Evolutionary conservation across 1,140 invertebrate genomes (phyloP).

Genomic region (Coelopa frigida): DNA sequence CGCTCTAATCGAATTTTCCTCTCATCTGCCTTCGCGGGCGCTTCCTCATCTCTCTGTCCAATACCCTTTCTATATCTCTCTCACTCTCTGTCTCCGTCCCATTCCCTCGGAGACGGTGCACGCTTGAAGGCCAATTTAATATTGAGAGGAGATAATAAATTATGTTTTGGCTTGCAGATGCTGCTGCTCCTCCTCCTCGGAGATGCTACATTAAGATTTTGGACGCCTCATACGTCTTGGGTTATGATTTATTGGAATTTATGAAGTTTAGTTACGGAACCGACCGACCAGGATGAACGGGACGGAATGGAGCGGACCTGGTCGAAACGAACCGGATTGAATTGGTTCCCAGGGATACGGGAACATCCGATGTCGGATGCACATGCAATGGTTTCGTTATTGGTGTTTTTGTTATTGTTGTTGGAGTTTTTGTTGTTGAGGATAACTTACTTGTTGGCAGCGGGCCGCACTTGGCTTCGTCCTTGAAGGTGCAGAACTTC

Average conservation of each 20-base stretch:
- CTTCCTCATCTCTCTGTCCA: too few relatives aligned
- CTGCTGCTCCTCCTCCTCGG: background rate
- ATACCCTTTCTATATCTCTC: too few relatives aligned
- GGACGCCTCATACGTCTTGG: too few relatives aligned
- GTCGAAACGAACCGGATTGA: too few relatives aligned
- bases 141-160: conserved; percentile 11
- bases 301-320: too few relatives aligned
- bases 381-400: conserved; percentile 1
- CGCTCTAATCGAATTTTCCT: conserved; percentile 11
- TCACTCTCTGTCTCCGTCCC: too few relatives aligned
- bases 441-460: conserved; percentile 70
- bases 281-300: too few relatives aligned
- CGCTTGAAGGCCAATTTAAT: conserved; percentile 12
- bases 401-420: conserved; percentile 5
- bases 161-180: conserved; percentile 6
- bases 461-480: conserved; percentile 83
- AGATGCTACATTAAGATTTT: background rate
- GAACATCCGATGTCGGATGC: too few relatives aligned
- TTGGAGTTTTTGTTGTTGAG: background rate
- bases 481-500: conserved; percentile 87
- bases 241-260: conserved; percentile 12
- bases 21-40: too few relatives aligned
- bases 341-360: too few relatives aligned
- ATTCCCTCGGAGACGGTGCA: too few relatives aligned
- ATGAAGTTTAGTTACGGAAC: too few relatives aligned